phyloP scores from a whole-genome alignment of 1,140 invertebrate genomes.

The Drosophila arawakana region DNA sequence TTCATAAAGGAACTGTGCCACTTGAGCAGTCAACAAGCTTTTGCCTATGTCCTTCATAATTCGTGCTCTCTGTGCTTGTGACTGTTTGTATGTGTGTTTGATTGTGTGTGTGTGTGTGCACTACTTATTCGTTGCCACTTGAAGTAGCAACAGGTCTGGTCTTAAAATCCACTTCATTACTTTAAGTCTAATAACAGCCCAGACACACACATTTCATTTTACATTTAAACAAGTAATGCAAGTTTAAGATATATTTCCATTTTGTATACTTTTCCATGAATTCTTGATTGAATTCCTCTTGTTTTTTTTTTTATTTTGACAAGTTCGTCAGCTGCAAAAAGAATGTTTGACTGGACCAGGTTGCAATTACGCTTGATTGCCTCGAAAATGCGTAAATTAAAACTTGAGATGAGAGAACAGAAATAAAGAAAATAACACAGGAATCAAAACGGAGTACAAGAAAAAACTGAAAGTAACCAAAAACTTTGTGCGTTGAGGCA shows the following conservation, averaged over 20 bases:
- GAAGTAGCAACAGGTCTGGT: conserved; percentile 69
- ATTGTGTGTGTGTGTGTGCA: conserved; percentile 22
- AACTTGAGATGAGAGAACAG: conserved; percentile 53
- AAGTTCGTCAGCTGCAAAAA: conserved; percentile 24
- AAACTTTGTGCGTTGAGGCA: conserved; percentile 42
- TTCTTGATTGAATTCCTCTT: not conserved
- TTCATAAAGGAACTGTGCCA: conserved; percentile 62
- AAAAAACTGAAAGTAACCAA: conserved; percentile 45
- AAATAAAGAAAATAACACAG: conserved; percentile 10
- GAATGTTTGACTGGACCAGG: conserved; percentile 18
- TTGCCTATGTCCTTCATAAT: conserved; percentile 66
- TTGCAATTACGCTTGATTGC: conserved; percentile 73
- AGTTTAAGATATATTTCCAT: too few relatives aligned
- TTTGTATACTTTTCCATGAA: not conserved
- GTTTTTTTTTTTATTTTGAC: conserved; percentile 12
- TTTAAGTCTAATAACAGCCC: too few relatives aligned
- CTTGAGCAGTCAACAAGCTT: conserved; percentile 77
- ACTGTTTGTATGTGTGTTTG: conserved; percentile 8
- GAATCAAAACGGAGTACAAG: conserved; percentile 6
- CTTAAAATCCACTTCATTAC: not conserved
- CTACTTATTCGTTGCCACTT: conserved; percentile 49
- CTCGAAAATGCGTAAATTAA: conserved; percentile 72
- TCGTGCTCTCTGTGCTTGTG: conserved; percentile 19
- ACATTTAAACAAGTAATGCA: not conserved
- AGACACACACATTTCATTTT: not conserved